Conservation (phyloP, 2,113 vertebrate species). For the Ochotona curzoniae region DNA sequence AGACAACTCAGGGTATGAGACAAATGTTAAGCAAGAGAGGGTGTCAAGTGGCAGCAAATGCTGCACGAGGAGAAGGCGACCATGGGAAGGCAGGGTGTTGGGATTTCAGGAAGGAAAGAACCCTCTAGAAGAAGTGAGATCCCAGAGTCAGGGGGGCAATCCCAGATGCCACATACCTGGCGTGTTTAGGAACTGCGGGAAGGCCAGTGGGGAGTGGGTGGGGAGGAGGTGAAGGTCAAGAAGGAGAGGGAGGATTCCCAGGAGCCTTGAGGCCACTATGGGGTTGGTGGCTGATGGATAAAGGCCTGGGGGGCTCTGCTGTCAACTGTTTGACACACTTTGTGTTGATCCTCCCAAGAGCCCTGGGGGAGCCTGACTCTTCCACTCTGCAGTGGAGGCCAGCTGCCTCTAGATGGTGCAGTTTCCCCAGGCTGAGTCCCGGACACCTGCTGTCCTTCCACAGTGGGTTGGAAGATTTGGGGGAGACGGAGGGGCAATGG, state of each 20-base stretch:
- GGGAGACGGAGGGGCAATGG: neutral
- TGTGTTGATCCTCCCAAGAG: constrained; percentile 7
- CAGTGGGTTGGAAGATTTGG: neutral
- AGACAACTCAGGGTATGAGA: neutral
- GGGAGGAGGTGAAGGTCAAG: neutral
- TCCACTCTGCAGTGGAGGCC: constrained; percentile 2
- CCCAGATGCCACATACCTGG: neutral
- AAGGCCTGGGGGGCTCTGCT: too few species aligned
- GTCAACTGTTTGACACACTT: neutral
- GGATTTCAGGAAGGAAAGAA: neutral
- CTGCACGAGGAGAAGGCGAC: neutral
- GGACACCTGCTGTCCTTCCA: neutral
- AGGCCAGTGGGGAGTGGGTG: neutral
- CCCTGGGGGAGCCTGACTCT: neutral
- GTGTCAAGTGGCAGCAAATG: neutral
- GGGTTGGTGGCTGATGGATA: neutral
- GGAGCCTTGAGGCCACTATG: neutral
- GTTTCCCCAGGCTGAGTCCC: constrained; percentile 46
- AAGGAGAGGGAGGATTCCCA: neutral
- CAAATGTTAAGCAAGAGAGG: neutral
- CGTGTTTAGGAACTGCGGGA: too few species aligned
- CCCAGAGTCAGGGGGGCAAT: neutral
- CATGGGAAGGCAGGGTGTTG: neutral
- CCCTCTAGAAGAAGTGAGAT: constrained; percentile 18
- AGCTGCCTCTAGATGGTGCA: constrained; percentile 67